These are phyloP conservation scores for Oncorhynchus gorbuscha DNA, from an alignment of 2,113 vertebrate species.

Conservation along the genomic window DNA sequence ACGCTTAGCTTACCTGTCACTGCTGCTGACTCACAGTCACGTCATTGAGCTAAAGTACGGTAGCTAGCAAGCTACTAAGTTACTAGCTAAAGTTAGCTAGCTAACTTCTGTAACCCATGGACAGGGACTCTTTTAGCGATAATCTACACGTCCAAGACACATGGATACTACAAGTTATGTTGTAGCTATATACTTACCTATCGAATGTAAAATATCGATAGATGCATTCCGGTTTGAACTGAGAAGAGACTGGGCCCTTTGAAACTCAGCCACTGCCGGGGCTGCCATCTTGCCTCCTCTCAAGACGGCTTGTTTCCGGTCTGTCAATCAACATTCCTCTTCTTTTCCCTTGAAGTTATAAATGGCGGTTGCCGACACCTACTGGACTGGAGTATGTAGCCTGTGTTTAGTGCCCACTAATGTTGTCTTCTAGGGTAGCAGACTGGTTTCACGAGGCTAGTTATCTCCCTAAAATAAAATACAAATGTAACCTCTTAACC, in stretches of 20 bases:
- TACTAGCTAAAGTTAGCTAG: slow-evolving; percentile 26
- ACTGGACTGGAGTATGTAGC: no score
- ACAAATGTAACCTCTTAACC: no score
- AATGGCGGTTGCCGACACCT: no score
- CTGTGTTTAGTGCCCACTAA: no score
- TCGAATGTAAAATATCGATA: slow-evolving; percentile 90
- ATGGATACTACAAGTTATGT: background rate
- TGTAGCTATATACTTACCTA: slow-evolving; percentile 74
- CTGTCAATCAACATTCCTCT: background rate
- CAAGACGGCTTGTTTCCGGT: slow-evolving; percentile 9
- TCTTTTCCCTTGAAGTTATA: no score
- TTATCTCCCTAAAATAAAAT: no score
- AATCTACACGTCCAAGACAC: background rate
- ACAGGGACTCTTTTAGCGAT: background rate
- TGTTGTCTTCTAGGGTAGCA: no score
- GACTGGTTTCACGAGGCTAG: no score
- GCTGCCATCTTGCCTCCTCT: slow-evolving; percentile 85
- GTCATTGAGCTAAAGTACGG: background rate
- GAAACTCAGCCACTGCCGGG: slow-evolving; percentile 92
- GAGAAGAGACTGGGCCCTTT: slow-evolving; percentile 91
- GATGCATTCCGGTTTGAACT: slow-evolving; percentile 88
- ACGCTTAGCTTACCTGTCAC: slow-evolving; percentile 46
- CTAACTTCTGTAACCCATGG: background rate
- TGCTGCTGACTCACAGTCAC: slow-evolving; percentile 67
- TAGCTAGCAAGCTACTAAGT: slow-evolving; percentile 31